These are phyloP conservation scores for Hermaeophaga mercurialis DNA, from an alignment of 2,888 invertebrate genomes.

Conservation along the genomic window DNA sequence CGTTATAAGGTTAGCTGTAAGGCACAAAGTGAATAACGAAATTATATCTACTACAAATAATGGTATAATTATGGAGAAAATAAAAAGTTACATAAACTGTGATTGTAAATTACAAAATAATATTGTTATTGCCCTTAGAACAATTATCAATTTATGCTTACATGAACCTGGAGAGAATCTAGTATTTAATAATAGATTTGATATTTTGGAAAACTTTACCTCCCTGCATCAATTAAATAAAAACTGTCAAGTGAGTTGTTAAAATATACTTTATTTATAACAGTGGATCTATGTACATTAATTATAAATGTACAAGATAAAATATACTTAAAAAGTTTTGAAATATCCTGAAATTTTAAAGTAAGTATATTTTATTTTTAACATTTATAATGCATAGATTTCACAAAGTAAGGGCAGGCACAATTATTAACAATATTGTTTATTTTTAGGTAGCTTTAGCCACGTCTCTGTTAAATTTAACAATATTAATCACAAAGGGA, in stretches of 20 bases:
- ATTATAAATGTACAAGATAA: too few relatives aligned
- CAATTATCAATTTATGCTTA: constrained; percentile 80
- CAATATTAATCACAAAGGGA: constrained; percentile 66
- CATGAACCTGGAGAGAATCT: constrained; percentile 70
- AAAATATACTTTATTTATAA: neutral
- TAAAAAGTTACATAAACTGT: constrained; percentile 47
- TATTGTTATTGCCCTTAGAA: constrained; percentile 77
- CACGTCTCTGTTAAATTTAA: constrained; percentile 74
- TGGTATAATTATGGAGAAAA: constrained; percentile 49
- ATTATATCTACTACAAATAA: constrained; percentile 60
- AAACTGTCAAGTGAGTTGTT: constrained; percentile 64
- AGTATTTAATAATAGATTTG: constrained; percentile 63
- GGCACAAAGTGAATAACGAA: constrained; percentile 61
- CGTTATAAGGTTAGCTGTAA: constrained; percentile 80
- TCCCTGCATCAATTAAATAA: constrained; percentile 63
- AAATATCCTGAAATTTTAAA: too few relatives aligned
- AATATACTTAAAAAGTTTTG: too few relatives aligned
- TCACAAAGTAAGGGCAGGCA: too few relatives aligned
- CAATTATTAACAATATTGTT: too few relatives aligned
- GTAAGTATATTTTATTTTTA: too few relatives aligned
- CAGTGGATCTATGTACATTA: neutral
- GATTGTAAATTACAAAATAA: constrained; percentile 66
- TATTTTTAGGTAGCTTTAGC: constrained; percentile 72
- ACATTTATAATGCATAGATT: too few relatives aligned
- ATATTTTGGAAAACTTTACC: constrained; percentile 62